Evolutionary conservation across 2,888 invertebrate genomes (phyloP), one percentile per base, ranked within the genome.

Genomic region (Dicranocentrus wangi): DNA sequence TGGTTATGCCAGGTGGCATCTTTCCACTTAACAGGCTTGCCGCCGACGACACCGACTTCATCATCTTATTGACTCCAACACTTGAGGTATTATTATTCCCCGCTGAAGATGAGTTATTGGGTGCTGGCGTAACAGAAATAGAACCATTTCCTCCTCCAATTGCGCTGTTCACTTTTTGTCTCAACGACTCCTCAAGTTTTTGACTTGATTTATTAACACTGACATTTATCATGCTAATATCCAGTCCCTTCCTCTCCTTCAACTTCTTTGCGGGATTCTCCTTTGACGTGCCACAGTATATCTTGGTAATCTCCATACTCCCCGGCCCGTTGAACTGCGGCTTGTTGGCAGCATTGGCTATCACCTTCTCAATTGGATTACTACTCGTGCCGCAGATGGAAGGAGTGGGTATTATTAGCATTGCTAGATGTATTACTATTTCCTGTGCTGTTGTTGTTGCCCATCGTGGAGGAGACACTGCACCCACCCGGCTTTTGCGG

Each of bases 241-340:
- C 87, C 61, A 87, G 71, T n/a, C 87, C 85, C 69, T 87, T 86
- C 42, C 85, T 76, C 17, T 85, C 85, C 71, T 86, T 87, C 72
- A 86, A 75, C 80, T 87, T 87, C 82, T 86, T 87, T 15, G 83
- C 78, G 19, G 82, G 68, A 32, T 69, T 82, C 58, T 79, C 82
- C 69, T 84, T 83, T 19, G 65, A 17, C 32, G 81, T 65, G 15
- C 81, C 81, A 61, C 83, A 83, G 47, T 83, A 81, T 43, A 83
- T 84, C 61, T 87, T 87, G 28, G 87, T 87, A 51, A 87, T 87
- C 77, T 87, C 87, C 87, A 87, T 87, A 65, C 87, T 86, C 8
- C 86, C 87, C 23, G 87, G 87, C 15, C 86, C 87, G 79, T 83
- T 86, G 65, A 87, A 87, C 60, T 86, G 86, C 13, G 85, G 86